Evolutionary conservation across 2,113 vertebrate genomes (phyloP), one percentile per base, ranked within the genome.

Genomic region (Smithornis capensis): DNA sequence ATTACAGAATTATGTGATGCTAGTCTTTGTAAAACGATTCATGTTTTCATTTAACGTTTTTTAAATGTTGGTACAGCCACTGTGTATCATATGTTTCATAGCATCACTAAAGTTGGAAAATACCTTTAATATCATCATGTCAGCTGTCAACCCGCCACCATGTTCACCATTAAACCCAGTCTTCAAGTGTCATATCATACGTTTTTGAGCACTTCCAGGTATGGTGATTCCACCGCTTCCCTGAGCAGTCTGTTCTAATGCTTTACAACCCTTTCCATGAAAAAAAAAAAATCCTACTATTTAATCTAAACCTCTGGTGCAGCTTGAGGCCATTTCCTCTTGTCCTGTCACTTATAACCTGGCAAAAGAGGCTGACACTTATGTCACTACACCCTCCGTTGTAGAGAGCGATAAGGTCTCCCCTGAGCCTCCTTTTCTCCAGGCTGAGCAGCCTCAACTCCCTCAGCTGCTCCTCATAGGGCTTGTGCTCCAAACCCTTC

Each of bases 1-100:
- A n/a, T 40, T 78, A 27, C 0, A 44, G 40, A 76, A 45, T 22
- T 3, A 2, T 19, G 5, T 57, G 14, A 2, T 53, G 9, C 16
- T 60, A 9, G 12, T 44, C 11, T 89, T 74, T 59, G 6, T 76
- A 56, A 89, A 77, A 19, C 4, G 44, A 7, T 23, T 67, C 5
- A 14, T 55, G 9, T 82, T 78, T 80, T 91, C 35, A 10, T 55
- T 14, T 82, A 68, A 52, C 8, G 25, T 68, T 47, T 49, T 52
- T 18, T 1, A 15, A 84, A 33, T 22, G 10, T 67, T 50, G 7
- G 8, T 83, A 31, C 3, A 4, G 45, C 14, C 7, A 11, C 27
- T 21, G 4, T 57, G 3, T 64, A 62, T 59, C 49, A 37, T 16
- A 7, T 87, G 11, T 68, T 89, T 76, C 6, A 60, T 10, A 44